Evolutionary conservation across 2,888 invertebrate species (phyloP).

Genomic region (Dryocosmus kuriphilus): DNA sequence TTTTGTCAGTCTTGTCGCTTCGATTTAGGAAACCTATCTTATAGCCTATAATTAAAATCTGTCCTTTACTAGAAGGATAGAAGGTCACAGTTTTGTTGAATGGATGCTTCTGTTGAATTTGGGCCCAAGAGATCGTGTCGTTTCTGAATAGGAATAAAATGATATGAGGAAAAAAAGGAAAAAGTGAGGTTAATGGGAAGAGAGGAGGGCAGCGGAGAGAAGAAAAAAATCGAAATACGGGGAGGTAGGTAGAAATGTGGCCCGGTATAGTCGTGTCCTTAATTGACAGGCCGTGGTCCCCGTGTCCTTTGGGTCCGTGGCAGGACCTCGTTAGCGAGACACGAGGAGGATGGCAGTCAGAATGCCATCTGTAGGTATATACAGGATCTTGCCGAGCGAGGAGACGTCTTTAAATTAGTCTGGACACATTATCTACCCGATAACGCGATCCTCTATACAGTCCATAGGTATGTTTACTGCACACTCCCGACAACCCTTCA

Average conservation of each 20-base stretch:
- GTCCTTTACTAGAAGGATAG: too few species aligned
- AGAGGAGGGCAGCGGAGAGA: not conserved
- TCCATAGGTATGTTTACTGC: constrained; percentile 8
- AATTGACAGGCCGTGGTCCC: constrained; percentile 76
- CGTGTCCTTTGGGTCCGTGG: constrained; percentile 73
- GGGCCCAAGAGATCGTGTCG: constrained; percentile 46
- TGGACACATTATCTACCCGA: constrained; percentile 74
- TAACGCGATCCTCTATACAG: constrained; percentile 66
- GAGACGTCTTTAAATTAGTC: constrained; percentile 76
- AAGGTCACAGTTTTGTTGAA: not conserved
- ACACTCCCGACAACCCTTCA: constrained; percentile 47
- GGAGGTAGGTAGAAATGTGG: constrained; percentile 72
- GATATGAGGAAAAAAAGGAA: constrained; percentile 55
- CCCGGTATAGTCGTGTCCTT: constrained; percentile 76
- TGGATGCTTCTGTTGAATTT: constrained; percentile 41
- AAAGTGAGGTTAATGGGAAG: constrained; percentile 42
- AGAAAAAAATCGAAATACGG: constrained; percentile 58
- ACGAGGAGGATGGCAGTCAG: constrained; percentile 67
- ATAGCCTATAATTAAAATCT: too few species aligned
- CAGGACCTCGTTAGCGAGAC: constrained; percentile 72
- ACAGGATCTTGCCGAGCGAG: constrained; percentile 58
- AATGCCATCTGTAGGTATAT: constrained; percentile 66
- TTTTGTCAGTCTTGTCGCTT: too few species aligned
- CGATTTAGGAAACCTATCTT: too few species aligned
- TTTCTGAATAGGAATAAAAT: constrained; percentile 43